Percentiles rank a stretch among this genome's conserved stretches.
These are phyloP conservation scores for Oreocharis arfaki DNA, from an alignment of 2,113 vertebrate species.

Conservation along the genomic window DNA sequence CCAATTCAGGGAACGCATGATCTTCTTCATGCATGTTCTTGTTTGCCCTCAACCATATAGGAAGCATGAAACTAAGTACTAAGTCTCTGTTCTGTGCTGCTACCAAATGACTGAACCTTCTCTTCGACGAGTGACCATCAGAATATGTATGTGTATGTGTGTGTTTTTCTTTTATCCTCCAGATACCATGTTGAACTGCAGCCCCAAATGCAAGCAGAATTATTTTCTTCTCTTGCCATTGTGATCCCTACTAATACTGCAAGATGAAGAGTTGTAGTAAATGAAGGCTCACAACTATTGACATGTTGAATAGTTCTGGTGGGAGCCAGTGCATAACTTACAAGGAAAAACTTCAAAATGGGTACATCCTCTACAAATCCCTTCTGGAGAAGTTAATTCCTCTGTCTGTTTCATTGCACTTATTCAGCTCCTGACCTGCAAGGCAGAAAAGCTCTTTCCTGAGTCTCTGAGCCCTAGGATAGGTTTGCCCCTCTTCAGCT, in stretches of 20 bases:
- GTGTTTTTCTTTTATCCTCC: background rate
- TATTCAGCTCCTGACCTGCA: background rate
- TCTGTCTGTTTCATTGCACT: background rate
- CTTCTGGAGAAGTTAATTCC: background rate
- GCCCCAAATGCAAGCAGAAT: background rate
- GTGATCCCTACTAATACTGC: background rate
- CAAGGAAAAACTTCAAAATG: background rate
- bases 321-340: background rate
- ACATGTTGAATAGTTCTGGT: background rate
- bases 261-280: background rate
- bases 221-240: background rate
- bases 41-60: background rate
- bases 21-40: background rate
- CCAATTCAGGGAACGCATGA: background rate
- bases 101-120: background rate
- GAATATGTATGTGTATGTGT: rapidly evolving
- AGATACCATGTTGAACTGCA: background rate
- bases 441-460: background rate
- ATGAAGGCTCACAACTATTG: background rate
- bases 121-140: background rate
- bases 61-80: background rate
- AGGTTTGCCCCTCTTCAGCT: background rate
- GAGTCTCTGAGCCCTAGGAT: background rate
- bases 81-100: background rate
- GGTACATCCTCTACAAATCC: background rate